These are phyloP conservation scores for Alloplasta piceator DNA, from an alignment of 2,888 invertebrate species.

Conservation along the genomic window DNA sequence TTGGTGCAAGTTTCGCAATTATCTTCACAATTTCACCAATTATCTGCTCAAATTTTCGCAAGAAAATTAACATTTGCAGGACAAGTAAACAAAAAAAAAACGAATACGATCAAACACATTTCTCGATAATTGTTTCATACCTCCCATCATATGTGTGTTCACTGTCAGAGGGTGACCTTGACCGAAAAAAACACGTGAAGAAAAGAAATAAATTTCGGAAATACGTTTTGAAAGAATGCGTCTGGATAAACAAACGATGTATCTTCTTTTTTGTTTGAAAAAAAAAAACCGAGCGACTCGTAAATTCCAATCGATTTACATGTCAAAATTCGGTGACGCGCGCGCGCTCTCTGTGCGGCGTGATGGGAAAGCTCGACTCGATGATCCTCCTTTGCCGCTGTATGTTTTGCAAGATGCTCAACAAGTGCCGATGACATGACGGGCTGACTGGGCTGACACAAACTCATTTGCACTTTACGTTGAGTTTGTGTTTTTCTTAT, in stretches of 20 bases:
- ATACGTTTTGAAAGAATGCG: constrained; percentile 24
- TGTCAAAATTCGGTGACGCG: constrained; percentile 39
- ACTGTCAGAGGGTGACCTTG: neutral
- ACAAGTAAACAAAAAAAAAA: neutral
- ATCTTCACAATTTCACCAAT: no score
- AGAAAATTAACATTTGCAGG: constrained; percentile 2
- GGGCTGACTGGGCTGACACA: no score
- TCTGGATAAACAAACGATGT: constrained; percentile 37
- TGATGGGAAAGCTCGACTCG: constrained; percentile 17
- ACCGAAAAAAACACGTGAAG: neutral
- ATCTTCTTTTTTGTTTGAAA: neutral
- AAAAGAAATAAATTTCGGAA: constrained; percentile 3
- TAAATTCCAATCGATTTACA: constrained; percentile 25
- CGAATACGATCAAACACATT: neutral
- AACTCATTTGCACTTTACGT: no score
- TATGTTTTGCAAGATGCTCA: neutral
- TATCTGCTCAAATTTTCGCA: no score
- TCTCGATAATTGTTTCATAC: constrained; percentile 27
- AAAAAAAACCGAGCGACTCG: constrained; percentile 2
- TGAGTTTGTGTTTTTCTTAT: no score
- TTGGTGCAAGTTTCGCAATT: no score
- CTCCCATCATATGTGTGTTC: constrained; percentile 43
- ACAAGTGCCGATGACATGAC: constrained; percentile 22
- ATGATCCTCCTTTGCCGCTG: neutral
- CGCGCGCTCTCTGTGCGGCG: constrained; percentile 35